Conservation (phyloP, 2,888 invertebrate species). For the Drosophila subquinaria region DNA sequence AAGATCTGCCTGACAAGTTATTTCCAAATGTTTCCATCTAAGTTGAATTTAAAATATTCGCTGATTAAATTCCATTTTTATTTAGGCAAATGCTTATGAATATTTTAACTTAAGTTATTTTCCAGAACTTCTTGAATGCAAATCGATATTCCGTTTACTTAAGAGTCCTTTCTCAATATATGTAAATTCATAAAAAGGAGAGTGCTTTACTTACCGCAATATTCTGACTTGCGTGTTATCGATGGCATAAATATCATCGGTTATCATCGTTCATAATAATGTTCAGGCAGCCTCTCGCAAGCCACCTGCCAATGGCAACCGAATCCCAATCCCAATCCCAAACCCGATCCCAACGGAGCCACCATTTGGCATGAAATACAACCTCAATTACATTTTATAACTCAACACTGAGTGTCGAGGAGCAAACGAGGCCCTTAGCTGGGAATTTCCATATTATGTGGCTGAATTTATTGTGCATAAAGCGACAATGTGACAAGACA, state of each 20-base stretch:
- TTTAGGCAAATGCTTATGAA: neutral
- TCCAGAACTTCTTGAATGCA: neutral
- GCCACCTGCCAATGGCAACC: conserved; percentile 45
- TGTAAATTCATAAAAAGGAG: neutral
- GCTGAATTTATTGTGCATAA: conserved; percentile 52
- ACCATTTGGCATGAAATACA: conserved; percentile 68
- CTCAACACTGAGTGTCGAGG: conserved; percentile 40
- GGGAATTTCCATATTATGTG: conserved; percentile 62
- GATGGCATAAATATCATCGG: conserved; percentile 50
- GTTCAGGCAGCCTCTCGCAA: conserved; percentile 11
- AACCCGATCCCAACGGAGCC: conserved; percentile 16
- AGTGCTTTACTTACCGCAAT: neutral
- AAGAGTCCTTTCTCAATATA: neutral
- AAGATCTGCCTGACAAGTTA: too few relatives aligned
- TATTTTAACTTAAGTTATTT: neutral
- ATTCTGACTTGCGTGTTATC: conserved; percentile 38
- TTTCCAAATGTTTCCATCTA: too few relatives aligned
- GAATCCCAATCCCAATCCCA: conserved; percentile 7
- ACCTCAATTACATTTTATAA: conserved; percentile 70
- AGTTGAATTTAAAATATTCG: too few relatives aligned
- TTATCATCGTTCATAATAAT: conserved; percentile 36
- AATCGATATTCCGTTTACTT: neutral
- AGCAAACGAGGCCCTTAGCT: conserved; percentile 20
- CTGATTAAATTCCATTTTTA: too few relatives aligned
- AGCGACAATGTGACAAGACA: conserved; percentile 10